Evolutionary conservation across 2,888 invertebrate species (phyloP).

Genomic region (Trachelus iudaicus): DNA sequence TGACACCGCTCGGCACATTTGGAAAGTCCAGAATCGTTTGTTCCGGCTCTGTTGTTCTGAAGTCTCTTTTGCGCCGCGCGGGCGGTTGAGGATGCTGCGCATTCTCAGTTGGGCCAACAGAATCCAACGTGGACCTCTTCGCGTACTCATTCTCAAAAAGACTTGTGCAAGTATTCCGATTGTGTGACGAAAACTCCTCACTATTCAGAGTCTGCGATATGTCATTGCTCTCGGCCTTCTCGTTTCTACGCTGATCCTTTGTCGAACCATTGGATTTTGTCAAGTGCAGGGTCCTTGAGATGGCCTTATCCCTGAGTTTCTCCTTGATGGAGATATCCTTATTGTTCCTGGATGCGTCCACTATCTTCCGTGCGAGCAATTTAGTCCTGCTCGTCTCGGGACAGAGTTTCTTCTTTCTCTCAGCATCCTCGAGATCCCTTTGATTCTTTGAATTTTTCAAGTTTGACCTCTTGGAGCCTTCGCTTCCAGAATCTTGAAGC

Average conservation of each 20-base stretch:
- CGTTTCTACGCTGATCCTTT: not conserved
- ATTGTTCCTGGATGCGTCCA: conserved; percentile 43
- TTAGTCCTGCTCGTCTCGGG: conserved; percentile 39
- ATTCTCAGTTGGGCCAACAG: not conserved
- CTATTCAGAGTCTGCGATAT: not conserved
- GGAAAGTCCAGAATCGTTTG: too few relatives aligned
- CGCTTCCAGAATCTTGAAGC: conserved; percentile 27
- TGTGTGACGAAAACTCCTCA: not conserved
- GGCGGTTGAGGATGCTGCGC: conserved; percentile 24
- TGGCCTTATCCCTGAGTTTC: not conserved
- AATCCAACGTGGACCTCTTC: conserved; percentile 31
- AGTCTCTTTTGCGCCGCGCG: conserved; percentile 24
- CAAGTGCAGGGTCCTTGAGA: not conserved
- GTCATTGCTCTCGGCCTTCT: conserved; percentile 18
- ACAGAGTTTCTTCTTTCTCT: conserved; percentile 31
- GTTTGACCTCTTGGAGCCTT: not conserved
- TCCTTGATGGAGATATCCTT: conserved; percentile 37
- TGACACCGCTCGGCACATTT: too few relatives aligned
- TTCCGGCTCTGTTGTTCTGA: conserved; percentile 12
- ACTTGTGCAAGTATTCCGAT: not conserved
- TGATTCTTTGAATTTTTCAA: not conserved
- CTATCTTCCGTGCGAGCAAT: conserved; percentile 45
- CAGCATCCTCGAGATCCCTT: too few relatives aligned
- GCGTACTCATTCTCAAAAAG: conserved; percentile 24
- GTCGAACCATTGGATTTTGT: not conserved